phyloP scores from a whole-genome alignment of 2,113 vertebrate genomes.

The Ellobius talpinus region DNA sequence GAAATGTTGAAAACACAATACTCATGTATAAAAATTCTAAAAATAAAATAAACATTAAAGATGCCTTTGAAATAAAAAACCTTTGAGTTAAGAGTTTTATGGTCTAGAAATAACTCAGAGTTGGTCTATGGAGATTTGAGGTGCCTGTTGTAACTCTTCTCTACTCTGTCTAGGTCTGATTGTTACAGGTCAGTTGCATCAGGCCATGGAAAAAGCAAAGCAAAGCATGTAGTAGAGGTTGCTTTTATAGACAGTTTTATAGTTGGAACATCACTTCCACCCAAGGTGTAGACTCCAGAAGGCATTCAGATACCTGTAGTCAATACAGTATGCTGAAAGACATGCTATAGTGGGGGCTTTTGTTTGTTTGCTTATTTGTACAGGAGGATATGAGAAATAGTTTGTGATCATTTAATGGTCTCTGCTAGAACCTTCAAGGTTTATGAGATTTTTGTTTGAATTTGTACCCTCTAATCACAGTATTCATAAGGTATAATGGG shows the following conservation, averaged over 20 bases:
- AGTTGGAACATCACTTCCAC: background rate
- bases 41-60: background rate
- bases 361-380: background rate
- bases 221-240: background rate
- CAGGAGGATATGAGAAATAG: background rate
- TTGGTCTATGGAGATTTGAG: no score
- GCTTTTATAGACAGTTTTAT: background rate
- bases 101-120: background rate
- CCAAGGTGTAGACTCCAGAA: background rate
- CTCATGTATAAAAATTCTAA: background rate
- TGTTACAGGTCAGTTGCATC: background rate
- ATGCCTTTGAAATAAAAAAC: background rate
- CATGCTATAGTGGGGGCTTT: background rate
- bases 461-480: background rate
- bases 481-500: background rate
- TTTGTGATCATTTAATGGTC: background rate
- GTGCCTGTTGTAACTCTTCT: background rate
- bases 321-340: background rate
- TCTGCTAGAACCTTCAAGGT: background rate
- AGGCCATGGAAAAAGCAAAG: background rate
- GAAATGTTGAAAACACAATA: background rate
- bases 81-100: background rate
- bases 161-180: accelerated
- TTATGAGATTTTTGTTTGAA: background rate
- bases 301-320: background rate